These are phyloP conservation scores for Rhynchophorus ferrugineus DNA, from an alignment of 1,140 invertebrate genomes.

Conservation along the genomic window DNA sequence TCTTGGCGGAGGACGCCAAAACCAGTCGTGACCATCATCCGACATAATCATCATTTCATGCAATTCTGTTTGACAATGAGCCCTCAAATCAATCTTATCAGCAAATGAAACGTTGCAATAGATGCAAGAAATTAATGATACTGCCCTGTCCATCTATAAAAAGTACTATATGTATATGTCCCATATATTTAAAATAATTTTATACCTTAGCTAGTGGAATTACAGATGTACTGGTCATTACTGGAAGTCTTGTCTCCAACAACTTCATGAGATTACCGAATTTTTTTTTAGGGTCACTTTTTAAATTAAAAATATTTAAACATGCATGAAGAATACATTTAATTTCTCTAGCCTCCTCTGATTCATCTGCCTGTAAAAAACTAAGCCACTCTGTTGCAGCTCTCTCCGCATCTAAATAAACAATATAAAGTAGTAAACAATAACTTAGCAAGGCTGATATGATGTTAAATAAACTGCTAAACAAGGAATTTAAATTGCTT, in stretches of 20 bases:
- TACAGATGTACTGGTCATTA: too few species aligned
- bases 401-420: constrained; percentile 6
- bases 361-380: background rate
- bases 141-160: constrained; percentile 16
- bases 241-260: constrained; percentile 5
- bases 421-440: background rate
- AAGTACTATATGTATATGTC: too few species aligned
- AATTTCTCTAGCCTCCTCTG: constrained; percentile 4
- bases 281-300: constrained; percentile 3
- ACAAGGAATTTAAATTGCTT: background rate
- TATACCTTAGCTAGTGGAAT: too few species aligned
- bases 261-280: constrained; percentile 10
- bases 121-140: constrained; percentile 39
- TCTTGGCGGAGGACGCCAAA: constrained; percentile 59
- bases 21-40: constrained; percentile 64
- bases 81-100: constrained; percentile 50
- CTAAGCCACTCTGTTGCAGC: constrained; percentile 7
- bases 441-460: background rate
- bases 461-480: background rate
- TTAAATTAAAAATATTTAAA: constrained; percentile 4
- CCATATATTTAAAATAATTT: too few species aligned
- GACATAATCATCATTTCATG: constrained; percentile 65
- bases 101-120: constrained; percentile 58
- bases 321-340: constrained; percentile 6
- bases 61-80: constrained; percentile 56